Percentiles rank a stretch among this genome's conserved stretches.
These are phyloP conservation scores for Darevskia mixta DNA, from an alignment of 2,797 vertebrate species.

Conservation along the genomic window DNA sequence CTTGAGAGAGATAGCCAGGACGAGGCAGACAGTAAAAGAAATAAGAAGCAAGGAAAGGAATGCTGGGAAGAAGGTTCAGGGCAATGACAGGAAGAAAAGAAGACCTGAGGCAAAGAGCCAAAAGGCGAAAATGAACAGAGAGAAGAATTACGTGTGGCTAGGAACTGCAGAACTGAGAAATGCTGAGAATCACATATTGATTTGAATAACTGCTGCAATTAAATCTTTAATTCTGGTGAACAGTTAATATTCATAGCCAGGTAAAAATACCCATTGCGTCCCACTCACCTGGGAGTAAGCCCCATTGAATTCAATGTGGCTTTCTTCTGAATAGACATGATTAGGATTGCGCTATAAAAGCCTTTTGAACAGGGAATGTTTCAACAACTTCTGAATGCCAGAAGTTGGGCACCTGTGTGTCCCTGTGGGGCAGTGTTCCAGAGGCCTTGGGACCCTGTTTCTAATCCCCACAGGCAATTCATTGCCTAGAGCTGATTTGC, in stretches of 20 bases:
- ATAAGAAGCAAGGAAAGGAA: no score
- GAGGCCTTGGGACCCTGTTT: neutral
- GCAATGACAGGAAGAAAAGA: neutral
- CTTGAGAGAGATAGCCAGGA: neutral
- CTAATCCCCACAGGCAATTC: neutral
- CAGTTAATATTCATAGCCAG: neutral
- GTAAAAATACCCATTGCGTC: neutral
- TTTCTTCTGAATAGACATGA: no score
- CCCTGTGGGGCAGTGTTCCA: neutral
- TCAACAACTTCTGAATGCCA: neutral
- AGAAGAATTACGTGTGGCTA: neutral
- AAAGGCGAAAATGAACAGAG: neutral
- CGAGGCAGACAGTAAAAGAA: neutral
- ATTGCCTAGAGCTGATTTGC: neutral
- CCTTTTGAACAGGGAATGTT: neutral
- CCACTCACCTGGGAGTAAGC: no score
- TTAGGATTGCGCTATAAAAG: neutral
- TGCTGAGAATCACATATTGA: neutral
- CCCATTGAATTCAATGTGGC: no score
- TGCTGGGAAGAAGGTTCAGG: neutral
- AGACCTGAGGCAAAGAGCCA: neutral
- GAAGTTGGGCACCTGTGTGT: neutral
- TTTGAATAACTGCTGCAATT: neutral
- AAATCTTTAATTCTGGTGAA: neutral
- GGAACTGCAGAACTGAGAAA: neutral